phyloP scores from a whole-genome alignment of 1,140 invertebrate genomes.

The Cherax destructor region DNA sequence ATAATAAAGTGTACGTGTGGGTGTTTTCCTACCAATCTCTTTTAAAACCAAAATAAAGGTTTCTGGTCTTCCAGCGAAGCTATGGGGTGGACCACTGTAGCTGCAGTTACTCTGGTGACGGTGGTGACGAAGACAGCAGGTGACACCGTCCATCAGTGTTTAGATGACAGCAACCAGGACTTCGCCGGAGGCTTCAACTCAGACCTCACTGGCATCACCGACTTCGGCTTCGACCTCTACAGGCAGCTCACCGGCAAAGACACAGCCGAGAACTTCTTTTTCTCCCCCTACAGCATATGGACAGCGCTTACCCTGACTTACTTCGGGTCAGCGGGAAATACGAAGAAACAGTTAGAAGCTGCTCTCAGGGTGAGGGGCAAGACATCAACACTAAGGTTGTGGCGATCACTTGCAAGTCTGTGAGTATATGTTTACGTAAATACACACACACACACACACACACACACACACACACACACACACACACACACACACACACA shows the following conservation, averaged over 20 bases:
- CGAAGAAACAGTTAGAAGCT: constrained; percentile 73
- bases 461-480: too few relatives aligned
- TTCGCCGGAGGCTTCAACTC: background rate
- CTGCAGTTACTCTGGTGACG: background rate
- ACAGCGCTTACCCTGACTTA: constrained; percentile 86
- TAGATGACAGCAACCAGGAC: background rate
- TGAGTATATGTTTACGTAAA: too few relatives aligned
- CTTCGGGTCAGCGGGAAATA: constrained; percentile 84
- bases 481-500: too few relatives aligned
- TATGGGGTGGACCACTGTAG: background rate
- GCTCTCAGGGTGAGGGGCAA: constrained; percentile 39
- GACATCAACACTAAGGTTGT: constrained; percentile 44
- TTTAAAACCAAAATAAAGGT: too few relatives aligned
- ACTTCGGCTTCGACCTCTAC: constrained; percentile 57
- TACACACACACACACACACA: too few relatives aligned
- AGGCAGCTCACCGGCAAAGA: constrained; percentile 27
- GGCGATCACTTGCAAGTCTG: constrained; percentile 58
- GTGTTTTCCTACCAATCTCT: too few relatives aligned
- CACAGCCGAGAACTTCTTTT: constrained; percentile 83
- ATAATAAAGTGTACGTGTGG: too few relatives aligned
- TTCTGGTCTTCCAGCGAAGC: background rate
- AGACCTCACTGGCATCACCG: constrained; percentile 38
- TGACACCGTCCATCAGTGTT: background rate
- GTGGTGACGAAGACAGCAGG: background rate
- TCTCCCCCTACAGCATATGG: constrained; percentile 90